A percentile compares a stretch with the other conserved stretches of the same genome.
These are phyloP conservation scores for Thaumetopoea pityocampa DNA, from an alignment of 1,140 invertebrate species.

Conservation along the genomic window DNA sequence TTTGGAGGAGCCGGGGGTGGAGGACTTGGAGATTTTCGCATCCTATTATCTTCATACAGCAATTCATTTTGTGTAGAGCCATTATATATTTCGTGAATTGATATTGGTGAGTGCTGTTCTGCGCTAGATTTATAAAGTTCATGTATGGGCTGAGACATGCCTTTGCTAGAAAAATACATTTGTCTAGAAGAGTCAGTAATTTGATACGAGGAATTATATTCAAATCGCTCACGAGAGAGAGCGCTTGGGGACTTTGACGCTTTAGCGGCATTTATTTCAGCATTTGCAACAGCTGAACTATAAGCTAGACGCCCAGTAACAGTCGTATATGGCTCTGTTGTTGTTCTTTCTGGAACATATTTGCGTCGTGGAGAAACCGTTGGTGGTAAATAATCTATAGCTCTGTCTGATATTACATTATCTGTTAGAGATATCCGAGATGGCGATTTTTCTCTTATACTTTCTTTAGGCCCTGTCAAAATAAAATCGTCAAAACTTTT, in stretches of 20 bases:
- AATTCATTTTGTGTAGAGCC: conserved; percentile 76
- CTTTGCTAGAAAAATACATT: conserved; percentile 56
- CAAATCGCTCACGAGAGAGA: conserved; percentile 68
- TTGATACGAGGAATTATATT: conserved; percentile 61
- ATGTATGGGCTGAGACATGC: conserved; percentile 40
- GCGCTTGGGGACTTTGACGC: conserved; percentile 69
- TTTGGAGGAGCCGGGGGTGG: conserved; percentile 87
- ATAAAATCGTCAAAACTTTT: conserved; percentile 77
- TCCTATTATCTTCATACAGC: conserved; percentile 73
- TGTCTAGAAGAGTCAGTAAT: conserved; percentile 47
- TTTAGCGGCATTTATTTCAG: conserved; percentile 74
- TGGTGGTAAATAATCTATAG: conserved; percentile 72
- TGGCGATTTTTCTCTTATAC: conserved; percentile 73
- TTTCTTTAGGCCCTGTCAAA: conserved; percentile 61
- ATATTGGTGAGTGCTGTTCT: conserved; percentile 79
- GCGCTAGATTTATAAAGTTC: conserved; percentile 60
- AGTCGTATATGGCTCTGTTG: conserved; percentile 77
- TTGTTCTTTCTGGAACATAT: conserved; percentile 72
- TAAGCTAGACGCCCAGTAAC: conserved; percentile 78
- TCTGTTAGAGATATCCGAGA: conserved; percentile 77
- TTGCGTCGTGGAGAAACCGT: conserved; percentile 75
- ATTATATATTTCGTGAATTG: conserved; percentile 80
- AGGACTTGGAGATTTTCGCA: conserved; percentile 80
- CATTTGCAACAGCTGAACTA: conserved; percentile 78
- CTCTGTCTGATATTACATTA: conserved; percentile 71